Evolutionary conservation across 2,113 vertebrate species (phyloP).

Genomic region (Plecturocebus donacophilus): DNA sequence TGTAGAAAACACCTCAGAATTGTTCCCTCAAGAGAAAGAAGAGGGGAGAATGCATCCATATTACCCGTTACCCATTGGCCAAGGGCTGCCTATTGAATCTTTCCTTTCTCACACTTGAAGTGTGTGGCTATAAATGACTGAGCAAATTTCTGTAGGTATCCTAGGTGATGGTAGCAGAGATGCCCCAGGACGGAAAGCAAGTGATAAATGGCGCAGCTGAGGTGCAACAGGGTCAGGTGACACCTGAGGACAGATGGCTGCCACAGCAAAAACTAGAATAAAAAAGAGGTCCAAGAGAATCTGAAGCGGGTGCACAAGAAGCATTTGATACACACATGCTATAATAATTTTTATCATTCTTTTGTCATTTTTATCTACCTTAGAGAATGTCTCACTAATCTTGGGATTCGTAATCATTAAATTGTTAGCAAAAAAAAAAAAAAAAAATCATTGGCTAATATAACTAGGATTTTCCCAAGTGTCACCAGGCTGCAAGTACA

Average conservation of each 20-base stretch:
- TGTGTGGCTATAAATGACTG: not conserved
- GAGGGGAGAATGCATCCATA: not conserved
- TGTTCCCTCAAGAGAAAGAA: not conserved
- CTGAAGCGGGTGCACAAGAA: not conserved
- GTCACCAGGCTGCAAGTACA: not conserved
- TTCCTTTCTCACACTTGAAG: not conserved
- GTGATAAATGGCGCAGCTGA: not conserved
- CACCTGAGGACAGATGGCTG: not conserved
- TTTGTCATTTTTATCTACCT: constrained; percentile 26
- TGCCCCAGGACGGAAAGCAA: not conserved
- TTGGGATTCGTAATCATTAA: constrained; percentile 27
- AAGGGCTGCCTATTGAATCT: not conserved
- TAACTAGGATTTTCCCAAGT: not conserved
- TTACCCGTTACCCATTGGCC: not conserved
- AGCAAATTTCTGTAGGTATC: not conserved
- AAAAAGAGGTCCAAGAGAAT: not conserved
- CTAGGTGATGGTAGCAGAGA: not conserved
- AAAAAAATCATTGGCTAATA: not conserved
- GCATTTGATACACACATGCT: not conserved
- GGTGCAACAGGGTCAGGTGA: not conserved
- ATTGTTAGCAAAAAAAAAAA: constrained; percentile 23
- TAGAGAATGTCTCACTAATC: constrained; percentile 36
- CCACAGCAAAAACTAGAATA: not conserved
- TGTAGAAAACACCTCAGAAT: not conserved
- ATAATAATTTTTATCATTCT: not conserved